Percentiles rank a stretch among this genome's conserved stretches.
phyloP scores from a whole-genome alignment of 1,140 invertebrate genomes.

The Eupristina koningsbergeri region DNA sequence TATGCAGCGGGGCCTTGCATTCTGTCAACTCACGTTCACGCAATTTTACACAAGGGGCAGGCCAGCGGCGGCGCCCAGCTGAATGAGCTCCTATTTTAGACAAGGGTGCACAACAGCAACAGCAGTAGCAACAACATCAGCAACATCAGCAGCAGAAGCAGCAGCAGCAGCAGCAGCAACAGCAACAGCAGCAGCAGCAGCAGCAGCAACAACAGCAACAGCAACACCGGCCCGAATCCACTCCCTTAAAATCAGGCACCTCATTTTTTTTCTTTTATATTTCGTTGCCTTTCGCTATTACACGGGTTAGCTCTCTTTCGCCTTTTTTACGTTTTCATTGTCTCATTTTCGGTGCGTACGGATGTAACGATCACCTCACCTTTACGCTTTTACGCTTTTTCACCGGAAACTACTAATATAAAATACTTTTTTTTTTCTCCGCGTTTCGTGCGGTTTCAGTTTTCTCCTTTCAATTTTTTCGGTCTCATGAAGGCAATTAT shows the following conservation, averaged over 20 bases:
- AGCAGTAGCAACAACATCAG: too few species aligned
- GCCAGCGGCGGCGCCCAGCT: background rate
- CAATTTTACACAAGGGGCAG: conserved; percentile 48
- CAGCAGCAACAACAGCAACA: background rate
- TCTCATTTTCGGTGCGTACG: conserved; percentile 32
- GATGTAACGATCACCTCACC: conserved; percentile 46
- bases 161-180: background rate
- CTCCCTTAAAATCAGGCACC: conserved; percentile 45
- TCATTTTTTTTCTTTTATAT: conserved; percentile 33
- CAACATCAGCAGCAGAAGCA: background rate
- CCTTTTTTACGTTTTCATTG: conserved; percentile 46
- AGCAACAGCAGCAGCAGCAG: background rate
- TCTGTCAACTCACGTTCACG: conserved; percentile 53
- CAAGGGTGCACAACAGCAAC: conserved; percentile 42
- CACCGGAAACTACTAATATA: conserved; percentile 46
- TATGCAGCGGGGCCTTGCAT: conserved; percentile 27
- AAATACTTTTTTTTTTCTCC: conserved; percentile 28
- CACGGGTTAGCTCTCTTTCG: background rate
- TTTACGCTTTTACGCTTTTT: conserved; percentile 50
- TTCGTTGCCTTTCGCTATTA: conserved; percentile 31
- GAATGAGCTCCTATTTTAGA: conserved; percentile 25
- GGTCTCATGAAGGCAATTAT: conserved; percentile 24
- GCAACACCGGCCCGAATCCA: background rate
- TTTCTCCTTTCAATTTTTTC: conserved; percentile 42
- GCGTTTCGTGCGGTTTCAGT: conserved; percentile 42